A percentile compares a stretch with the other conserved stretches of the same genome.
phyloP scores from a whole-genome alignment of 2,113 vertebrate genomes.

The Struthidea cinerea region DNA sequence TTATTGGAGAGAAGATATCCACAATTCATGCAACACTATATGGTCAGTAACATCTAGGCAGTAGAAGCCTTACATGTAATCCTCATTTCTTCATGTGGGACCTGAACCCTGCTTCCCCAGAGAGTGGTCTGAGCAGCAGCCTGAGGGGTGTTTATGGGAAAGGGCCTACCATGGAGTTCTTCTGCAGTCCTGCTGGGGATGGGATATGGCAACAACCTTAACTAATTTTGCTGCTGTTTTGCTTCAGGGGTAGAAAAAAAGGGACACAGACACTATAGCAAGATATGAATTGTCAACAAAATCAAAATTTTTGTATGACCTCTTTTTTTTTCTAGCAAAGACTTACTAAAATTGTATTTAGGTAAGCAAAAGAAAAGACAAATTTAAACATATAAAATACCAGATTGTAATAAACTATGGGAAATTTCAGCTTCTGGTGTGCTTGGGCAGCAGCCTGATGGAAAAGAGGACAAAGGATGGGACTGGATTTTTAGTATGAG shows the following conservation, averaged over 20 bases:
- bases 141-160: not conserved
- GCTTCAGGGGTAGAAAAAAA: not conserved
- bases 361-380: not conserved
- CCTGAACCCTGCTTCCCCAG: not conserved
- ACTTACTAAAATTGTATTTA: not conserved
- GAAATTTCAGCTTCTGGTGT: not conserved
- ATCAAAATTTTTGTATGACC: not conserved
- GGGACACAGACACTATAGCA: not conserved
- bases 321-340: not conserved
- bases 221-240: not conserved
- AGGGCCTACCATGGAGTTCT: not conserved
- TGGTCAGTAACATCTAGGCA: not conserved
- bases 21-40: not conserved
- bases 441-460: not conserved
- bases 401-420: not conserved
- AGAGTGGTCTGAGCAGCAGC: not conserved
- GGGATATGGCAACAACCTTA: not conserved
- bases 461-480: not conserved
- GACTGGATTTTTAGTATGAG: not conserved
- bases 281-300: not conserved
- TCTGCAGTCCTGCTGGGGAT: not conserved
- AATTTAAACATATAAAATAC: not conserved
- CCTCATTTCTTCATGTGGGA: not conserved
- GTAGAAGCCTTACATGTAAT: not conserved
- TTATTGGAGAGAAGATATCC: not conserved